Evolutionary conservation across 2,113 vertebrate genomes (phyloP).

Genomic region (Charina bottae): DNA sequence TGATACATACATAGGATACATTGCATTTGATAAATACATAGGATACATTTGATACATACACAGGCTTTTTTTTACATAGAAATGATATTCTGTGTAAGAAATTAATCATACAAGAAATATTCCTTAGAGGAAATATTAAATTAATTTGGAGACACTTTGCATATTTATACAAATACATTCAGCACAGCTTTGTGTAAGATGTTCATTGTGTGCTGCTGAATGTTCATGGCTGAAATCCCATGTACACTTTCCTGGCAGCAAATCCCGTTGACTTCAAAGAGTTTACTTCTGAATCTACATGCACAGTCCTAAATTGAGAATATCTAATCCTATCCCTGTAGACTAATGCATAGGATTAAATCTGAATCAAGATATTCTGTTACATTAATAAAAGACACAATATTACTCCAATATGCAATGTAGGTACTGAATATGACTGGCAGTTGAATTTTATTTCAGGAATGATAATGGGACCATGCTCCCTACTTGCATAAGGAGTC

Average conservation of each 20-base stretch:
- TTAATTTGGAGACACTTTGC: neutral
- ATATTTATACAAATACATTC: slow-evolving; percentile 2
- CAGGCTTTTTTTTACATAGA: neutral
- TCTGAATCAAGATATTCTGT: neutral
- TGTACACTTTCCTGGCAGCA: neutral
- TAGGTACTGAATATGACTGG: neutral
- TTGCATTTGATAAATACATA: neutral
- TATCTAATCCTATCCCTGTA: neutral
- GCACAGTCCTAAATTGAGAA: neutral
- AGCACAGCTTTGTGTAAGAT: neutral
- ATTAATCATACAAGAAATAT: neutral
- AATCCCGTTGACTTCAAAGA: neutral
- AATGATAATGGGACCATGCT: neutral
- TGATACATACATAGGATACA: neutral
- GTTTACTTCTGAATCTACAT: neutral
- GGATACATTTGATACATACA: too few species aligned
- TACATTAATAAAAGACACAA: neutral
- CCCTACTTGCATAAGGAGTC: neutral
- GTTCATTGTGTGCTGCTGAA: neutral
- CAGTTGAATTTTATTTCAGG: neutral
- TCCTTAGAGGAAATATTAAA: neutral
- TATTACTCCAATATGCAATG: neutral
- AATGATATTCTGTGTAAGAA: neutral
- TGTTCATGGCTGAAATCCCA: neutral
- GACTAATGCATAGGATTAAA: slow-evolving; percentile 3